phyloP scores from a whole-genome alignment of 1,140 invertebrate species.

The Zaprionus ornatus region DNA sequence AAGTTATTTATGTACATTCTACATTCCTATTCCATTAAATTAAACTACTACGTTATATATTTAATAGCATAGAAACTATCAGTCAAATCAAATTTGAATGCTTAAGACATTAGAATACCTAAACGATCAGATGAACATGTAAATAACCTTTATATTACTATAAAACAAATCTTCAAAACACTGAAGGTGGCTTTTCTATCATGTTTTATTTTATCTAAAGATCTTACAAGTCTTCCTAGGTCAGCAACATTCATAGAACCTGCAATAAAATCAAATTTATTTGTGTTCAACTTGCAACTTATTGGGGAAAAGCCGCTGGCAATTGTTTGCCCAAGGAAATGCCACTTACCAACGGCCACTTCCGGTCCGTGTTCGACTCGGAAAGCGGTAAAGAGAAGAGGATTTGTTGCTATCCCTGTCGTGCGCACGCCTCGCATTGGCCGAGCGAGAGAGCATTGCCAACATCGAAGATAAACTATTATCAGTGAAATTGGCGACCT shows the following conservation, averaged over 20 bases:
- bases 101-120: too few species aligned
- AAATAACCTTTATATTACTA: too few species aligned
- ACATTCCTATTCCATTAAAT: too few species aligned
- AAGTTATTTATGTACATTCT: too few species aligned
- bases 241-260: background rate
- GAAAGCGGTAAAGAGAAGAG: background rate
- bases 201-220: background rate
- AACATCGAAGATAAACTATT: conserved; percentile 57
- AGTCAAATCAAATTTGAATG: too few species aligned
- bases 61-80: too few species aligned
- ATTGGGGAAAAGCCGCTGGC: conserved; percentile 17
- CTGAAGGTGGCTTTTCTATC: background rate
- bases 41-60: too few species aligned
- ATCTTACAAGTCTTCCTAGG: background rate
- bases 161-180: too few species aligned
- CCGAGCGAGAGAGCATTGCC: conserved; percentile 45
- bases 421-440: conserved; percentile 15
- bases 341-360: conserved; percentile 54
- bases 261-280: conserved; percentile 7
- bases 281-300: conserved; percentile 20
- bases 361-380: conserved; percentile 43
- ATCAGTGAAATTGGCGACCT: conserved; percentile 80
- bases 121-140: too few species aligned
- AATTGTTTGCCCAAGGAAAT: conserved; percentile 50
- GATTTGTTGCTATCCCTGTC: conserved; percentile 27